Base-by-base conservation (phyloP, 2,113 vertebrate genomes). In the Regulus satrapa region DNA sequence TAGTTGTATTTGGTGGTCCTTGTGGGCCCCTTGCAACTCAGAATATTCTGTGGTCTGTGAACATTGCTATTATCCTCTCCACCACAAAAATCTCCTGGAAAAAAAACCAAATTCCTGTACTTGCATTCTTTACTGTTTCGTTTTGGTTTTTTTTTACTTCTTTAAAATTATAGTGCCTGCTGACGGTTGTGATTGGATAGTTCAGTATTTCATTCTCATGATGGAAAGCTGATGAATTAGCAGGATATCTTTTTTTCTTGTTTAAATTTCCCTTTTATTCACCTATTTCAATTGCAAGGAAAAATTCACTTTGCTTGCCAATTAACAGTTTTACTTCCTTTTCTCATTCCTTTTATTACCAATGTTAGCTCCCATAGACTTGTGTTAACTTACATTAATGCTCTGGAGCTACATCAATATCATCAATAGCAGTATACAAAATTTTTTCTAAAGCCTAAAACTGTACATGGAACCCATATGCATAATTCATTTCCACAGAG, bases 401-500 rank as follows among this genome's bases (percentile, higher is more conserved):
- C 15, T 85, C 34, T 45, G 36, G 14, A 87, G 10, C 41, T 87
- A 20, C 0, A 0, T 46, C 36, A 86, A 3, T 62, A 28, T 87
- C 45, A 41, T 55, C 88, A 76, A 51, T 26, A 59, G 10, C 14
- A 29, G 18, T 32, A 78, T 32, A 74, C 8, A 46, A 77, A 20
- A 75, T 71, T 67, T 77, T 85, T 96, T 91, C 56, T 78, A 54
- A 95, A 87, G 13, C 26, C 78, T 85, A 48, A 63, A 78, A 78
- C 10, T 78, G n/a, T 71, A 26, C n/a, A n/a, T 92, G 40, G 13
- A 78, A 78, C 75, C 34, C 31, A 48, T 63, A 89, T 72, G 24
- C 52, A 91, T 87, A 81, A 92, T 91, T 91, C 38, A 93, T 97
- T 89, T 87, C 84, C 69, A 40, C 6, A 36, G 80, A 48, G 51